Percentiles rank a stretch among this genome's conserved stretches.
phyloP scores from a whole-genome alignment of 2,113 vertebrate genomes.

The human region GRCh38 chr4:44547001-44547500 shows the following conservation, averaged over 20 bases:
- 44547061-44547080: not conserved
- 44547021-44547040: not conserved
- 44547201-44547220: not conserved
- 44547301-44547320: too few species aligned
- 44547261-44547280: not conserved
- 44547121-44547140: not conserved
- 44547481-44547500: not conserved
- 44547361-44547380: too few species aligned
- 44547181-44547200: not conserved
- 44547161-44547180: not conserved
- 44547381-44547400: not conserved
- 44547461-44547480: not conserved
- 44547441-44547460: not conserved
- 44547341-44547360: too few species aligned
- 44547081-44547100: not conserved
- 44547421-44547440: not conserved
- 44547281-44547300: not conserved
- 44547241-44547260: not conserved
- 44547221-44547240: slow-evolving; percentile 16
- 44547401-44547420: not conserved
- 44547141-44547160: not conserved
- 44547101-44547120: not conserved
- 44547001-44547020: not conserved
- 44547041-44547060: not conserved
- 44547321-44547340: too few species aligned